Percentiles rank a stretch among this genome's conserved stretches.
Evolutionary conservation across 2,113 vertebrate species (phyloP).

Genomic region (Gobiocypris rarus): DNA sequence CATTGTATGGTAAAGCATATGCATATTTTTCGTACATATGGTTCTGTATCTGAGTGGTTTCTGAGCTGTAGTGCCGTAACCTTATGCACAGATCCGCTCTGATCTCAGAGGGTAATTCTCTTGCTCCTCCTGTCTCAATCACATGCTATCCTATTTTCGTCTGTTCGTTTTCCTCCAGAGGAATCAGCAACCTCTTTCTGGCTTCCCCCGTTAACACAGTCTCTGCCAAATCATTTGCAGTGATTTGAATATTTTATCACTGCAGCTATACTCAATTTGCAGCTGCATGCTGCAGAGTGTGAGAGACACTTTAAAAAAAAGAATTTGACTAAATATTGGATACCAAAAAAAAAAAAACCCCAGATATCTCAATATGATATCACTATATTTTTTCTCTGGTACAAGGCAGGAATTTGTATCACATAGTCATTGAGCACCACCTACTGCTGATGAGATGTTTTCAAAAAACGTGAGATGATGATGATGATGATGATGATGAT

Average conservation of each 20-base stretch:
- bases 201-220: conserved; percentile 13
- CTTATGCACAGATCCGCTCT: neutral
- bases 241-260: conserved; percentile 11
- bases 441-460: conserved; percentile 2
- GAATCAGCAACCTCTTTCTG: conserved; percentile 9
- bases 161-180: neutral
- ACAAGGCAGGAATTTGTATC: neutral
- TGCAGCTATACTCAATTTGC: conserved; percentile 11
- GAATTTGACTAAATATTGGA: neutral
- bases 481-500: neutral
- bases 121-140: conserved; percentile 15
- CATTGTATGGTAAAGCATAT: neutral
- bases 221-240: conserved; percentile 21
- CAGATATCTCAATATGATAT: neutral
- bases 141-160: conserved; percentile 15
- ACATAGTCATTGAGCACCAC: conserved; percentile 14
- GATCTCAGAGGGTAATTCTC: conserved; percentile 4
- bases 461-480: neutral
- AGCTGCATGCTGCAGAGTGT: neutral
- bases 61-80: neutral
- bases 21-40: neutral
- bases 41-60: neutral
- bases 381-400: neutral
- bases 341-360: too few species aligned
- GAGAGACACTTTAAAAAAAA: neutral